phyloP scores from a whole-genome alignment of 2,113 vertebrate genomes.

The Triplophysa dalaica region DNA sequence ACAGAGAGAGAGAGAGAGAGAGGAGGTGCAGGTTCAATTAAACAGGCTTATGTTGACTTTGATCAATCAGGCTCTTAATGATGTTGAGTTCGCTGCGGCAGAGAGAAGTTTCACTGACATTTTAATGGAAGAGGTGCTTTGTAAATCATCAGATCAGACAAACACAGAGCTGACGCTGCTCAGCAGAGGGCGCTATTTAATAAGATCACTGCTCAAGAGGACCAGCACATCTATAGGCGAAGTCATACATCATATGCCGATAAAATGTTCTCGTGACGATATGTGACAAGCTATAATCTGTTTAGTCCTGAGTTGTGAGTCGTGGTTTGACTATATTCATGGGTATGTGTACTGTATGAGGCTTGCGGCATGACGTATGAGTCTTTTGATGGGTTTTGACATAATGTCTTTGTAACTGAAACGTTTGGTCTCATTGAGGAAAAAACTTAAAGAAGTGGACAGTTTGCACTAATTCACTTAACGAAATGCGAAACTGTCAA shows the following conservation, averaged over 20 bases:
- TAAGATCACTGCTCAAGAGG: not conserved
- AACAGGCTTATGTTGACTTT: constrained; percentile 30
- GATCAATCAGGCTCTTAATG: constrained; percentile 48
- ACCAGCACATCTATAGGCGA: too few relatives aligned
- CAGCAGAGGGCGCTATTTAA: constrained; percentile 49
- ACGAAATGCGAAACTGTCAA: too few relatives aligned
- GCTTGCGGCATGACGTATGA: too few relatives aligned
- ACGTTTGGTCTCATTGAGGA: too few relatives aligned
- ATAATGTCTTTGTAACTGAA: too few relatives aligned
- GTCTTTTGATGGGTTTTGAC: too few relatives aligned
- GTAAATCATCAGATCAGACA: not conserved
- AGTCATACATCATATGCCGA: not conserved
- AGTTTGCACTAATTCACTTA: too few relatives aligned
- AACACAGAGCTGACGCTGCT: not conserved
- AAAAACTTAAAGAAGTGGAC: too few relatives aligned
- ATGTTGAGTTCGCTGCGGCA: not conserved
- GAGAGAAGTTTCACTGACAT: constrained; percentile 19
- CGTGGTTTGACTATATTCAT: too few relatives aligned
- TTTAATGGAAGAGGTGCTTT: not conserved
- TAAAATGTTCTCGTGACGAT: not conserved
- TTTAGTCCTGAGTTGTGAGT: not conserved
- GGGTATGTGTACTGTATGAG: too few relatives aligned
- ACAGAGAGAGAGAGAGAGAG: constrained; percentile 13
- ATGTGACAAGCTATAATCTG: not conserved
- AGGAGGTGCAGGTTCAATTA: constrained; percentile 3